Evolutionary conservation across 2,888 invertebrate genomes (phyloP), one percentile per base, ranked within the genome.

Genomic region (Nycteola revayana): DNA sequence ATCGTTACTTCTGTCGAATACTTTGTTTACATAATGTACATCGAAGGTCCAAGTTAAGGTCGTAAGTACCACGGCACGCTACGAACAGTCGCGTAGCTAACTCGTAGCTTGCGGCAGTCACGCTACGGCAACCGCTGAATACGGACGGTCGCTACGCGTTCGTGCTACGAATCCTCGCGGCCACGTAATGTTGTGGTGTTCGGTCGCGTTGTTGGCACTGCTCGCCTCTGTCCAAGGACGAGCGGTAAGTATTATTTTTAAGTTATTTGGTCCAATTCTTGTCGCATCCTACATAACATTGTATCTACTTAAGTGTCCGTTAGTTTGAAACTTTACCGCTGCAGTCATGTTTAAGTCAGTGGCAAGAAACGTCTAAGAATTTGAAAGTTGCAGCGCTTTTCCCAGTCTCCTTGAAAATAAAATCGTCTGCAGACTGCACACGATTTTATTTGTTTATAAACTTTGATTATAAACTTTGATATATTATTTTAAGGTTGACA

Each of bases 221-320:
- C 66, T 81, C 61, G 83, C 84, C 46, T 67, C 82, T 37, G 83
- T 66, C 62, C 84, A 88, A 80, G 85, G 86, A 79, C 85, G 87
- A 59, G 87, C 87, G 80, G 87, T 88, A 78, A 83, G 85, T 60
- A 65, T 60, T 45, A 67, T 54, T 66, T 68, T 59, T 51, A 42
- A 50, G 37, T 45, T 55, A 3, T 21, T 7, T 21, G 21, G 2
- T 21, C 47, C 36, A 43, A 51, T 56, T 54, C 25, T 43, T 41
- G 28, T 37, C 10, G 38, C 25, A 17, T 7, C 8, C 10, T 21
- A 17, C 20, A 36, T 37, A 40, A 30, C 39, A 33, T 29, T 31
- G 22, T 41, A 50, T 21, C 18, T 5, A 18, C 33, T 33, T 31
- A 46, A 53, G 36, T 40, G 42, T 27, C 36, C 55, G 27, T 54